Percentiles rank a stretch among this genome's conserved stretches.
These are phyloP conservation scores for Philhelius pedissequus DNA, from an alignment of 2,888 invertebrate species.

Conservation along the genomic window DNA sequence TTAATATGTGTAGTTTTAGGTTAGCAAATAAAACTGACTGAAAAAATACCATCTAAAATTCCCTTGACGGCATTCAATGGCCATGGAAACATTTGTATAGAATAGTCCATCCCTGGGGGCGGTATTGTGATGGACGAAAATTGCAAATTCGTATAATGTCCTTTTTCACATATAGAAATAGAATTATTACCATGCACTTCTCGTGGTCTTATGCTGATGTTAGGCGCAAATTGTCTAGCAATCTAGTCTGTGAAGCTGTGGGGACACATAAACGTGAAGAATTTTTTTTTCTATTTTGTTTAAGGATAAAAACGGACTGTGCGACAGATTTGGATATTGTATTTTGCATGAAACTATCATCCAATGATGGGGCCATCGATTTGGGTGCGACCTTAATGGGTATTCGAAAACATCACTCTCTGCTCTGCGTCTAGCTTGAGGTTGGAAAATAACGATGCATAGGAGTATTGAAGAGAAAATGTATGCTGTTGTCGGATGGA, in stretches of 20 bases:
- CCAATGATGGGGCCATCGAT: neutral
- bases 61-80: conserved; percentile 8
- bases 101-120: neutral
- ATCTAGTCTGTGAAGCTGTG: neutral
- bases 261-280: conserved; percentile 22
- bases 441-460: conserved; percentile 7
- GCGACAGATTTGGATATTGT: conserved; percentile 27
- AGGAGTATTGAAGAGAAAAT: neutral
- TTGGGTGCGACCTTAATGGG: neutral
- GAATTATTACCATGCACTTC: conserved; percentile 29
- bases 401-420: neutral
- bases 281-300: neutral
- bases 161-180: conserved; percentile 15
- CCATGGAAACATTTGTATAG: conserved; percentile 13
- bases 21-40: neutral
- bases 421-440: neutral
- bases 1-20: conserved; percentile 21
- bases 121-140: conserved; percentile 8
- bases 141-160: conserved; percentile 44
- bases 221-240: conserved; percentile 33
- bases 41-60: neutral
- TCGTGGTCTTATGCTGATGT: conserved; percentile 16
- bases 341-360: conserved; percentile 25
- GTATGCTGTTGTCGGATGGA: neutral
- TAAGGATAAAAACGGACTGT: neutral